Percentiles rank a stretch among this genome's conserved stretches.
Conservation (phyloP, 1,140 invertebrate species). For the Bombus pyrosoma region DNA sequence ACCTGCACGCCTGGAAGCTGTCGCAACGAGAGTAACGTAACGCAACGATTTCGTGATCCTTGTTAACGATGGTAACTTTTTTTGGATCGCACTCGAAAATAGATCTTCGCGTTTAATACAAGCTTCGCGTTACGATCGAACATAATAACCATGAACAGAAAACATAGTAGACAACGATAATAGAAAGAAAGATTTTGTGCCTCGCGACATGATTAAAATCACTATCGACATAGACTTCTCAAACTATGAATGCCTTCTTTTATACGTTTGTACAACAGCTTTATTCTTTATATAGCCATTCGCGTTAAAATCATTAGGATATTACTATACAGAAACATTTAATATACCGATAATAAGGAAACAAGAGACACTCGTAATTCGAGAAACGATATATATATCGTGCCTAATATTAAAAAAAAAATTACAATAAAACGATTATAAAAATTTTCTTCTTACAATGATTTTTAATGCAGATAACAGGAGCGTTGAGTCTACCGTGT, state of each 20-base stretch:
- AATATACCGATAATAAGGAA: neutral
- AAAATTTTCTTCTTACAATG: neutral
- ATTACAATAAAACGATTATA: neutral
- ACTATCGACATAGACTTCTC: neutral
- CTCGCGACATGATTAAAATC: neutral
- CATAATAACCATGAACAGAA: neutral
- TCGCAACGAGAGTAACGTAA: constrained; percentile 24
- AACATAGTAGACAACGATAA: constrained; percentile 15
- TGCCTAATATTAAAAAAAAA: neutral
- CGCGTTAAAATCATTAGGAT: too few species aligned
- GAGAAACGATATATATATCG: neutral
- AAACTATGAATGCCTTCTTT: neutral
- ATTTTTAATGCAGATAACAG: constrained; percentile 6
- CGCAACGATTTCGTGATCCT: constrained; percentile 1
- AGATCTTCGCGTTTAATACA: neutral
- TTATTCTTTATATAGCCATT: too few species aligned
- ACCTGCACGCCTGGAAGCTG: constrained; percentile 52
- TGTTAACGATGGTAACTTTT: constrained; percentile 38
- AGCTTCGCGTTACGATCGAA: neutral
- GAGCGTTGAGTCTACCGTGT: constrained; percentile 8
- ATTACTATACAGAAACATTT: neutral
- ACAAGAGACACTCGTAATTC: neutral
- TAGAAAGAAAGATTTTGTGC: constrained; percentile 9
- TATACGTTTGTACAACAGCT: too few species aligned
- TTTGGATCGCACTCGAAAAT: neutral